phyloP scores from a whole-genome alignment of 2,888 invertebrate species.

The Liopterus haemorrhoidalis region DNA sequence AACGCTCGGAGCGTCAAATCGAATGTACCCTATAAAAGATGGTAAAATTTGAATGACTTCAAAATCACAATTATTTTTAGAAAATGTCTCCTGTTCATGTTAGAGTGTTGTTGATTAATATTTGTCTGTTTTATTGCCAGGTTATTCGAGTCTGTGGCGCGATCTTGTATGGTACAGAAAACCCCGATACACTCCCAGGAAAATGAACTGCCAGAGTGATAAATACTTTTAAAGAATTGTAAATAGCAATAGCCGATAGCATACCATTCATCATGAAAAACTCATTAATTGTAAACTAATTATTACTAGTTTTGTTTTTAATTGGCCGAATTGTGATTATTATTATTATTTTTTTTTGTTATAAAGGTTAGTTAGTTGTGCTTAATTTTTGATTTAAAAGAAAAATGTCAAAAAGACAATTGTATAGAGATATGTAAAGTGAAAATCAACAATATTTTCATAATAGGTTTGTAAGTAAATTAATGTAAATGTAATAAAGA shows the following conservation, averaged over 20 bases:
- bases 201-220: conserved; percentile 63
- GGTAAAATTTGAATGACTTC: not conserved
- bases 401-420: too few species aligned
- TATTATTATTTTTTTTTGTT: too few species aligned
- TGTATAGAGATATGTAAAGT: conserved; percentile 23
- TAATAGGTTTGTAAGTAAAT: conserved; percentile 17
- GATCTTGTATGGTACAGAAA: conserved; percentile 89
- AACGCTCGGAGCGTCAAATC: too few species aligned
- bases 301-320: too few species aligned
- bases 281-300: too few species aligned
- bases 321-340: too few species aligned
- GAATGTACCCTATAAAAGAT: too few species aligned
- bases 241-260: too few species aligned
- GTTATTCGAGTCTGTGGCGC: conserved; percentile 91
- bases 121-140: conserved; percentile 47
- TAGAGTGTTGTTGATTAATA: conserved; percentile 9
- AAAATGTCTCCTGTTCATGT: conserved; percentile 12
- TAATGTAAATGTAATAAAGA: conserved; percentile 22
- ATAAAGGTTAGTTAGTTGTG: too few species aligned
- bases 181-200: conserved; percentile 60
- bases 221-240: conserved; percentile 39
- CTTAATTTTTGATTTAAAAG: too few species aligned
- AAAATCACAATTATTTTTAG: too few species aligned
- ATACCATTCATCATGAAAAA: too few species aligned
- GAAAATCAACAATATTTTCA: conserved; percentile 21